Evolutionary conservation across 2,113 vertebrate genomes (phyloP), one percentile per base, ranked within the genome.

Genomic region (Pelodiscus sinensis): DNA sequence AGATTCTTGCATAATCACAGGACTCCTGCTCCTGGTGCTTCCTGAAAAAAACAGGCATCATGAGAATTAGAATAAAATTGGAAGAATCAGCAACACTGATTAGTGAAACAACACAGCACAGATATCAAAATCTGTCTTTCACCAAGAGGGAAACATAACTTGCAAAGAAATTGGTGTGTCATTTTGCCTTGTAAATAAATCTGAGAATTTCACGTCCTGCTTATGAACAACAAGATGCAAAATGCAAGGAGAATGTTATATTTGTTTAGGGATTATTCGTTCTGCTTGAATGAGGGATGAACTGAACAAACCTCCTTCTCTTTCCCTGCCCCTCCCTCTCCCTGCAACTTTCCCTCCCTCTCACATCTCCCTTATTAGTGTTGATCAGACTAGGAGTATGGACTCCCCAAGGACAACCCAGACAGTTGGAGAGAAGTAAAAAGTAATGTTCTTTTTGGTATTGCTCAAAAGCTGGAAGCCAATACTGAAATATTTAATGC

Each of bases 1-100:
- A 94, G 96, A 85, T 92, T 95, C 92, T 97, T 96, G 91, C 93
- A 94, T 92, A 96, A 96, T 95, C 94, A 96, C 58, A 95, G 92
- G 90, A 90, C 82, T 95, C 90, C 85, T 1, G 58, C 94, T 95
- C 94, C 92, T 96, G 95, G 94, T 92, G 96, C 91, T 96, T 97
- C 92, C 65, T 18, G 94, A 95, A 94, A 86, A 96, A 88, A 90
- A 82, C 81, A 95, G 93, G 92, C 60, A 35, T 35, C 19, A 96
- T 25, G 73, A 44, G 6, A 50, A 2, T 77, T 11, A 14, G 21
- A 44, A 22, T 75, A 44, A 75, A 75, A 75, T 75, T 44, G 12
- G 9, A 25, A 14, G 11, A 77, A 6, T 77, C 50, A 55, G 86
- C 93, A 94, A 58, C 92, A 55, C 92, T 96, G 65, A 4, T 31